Evolutionary conservation across 2,888 invertebrate species (phyloP), one percentile per base, ranked within the genome.

Genomic region (Drosophila anceps): DNA sequence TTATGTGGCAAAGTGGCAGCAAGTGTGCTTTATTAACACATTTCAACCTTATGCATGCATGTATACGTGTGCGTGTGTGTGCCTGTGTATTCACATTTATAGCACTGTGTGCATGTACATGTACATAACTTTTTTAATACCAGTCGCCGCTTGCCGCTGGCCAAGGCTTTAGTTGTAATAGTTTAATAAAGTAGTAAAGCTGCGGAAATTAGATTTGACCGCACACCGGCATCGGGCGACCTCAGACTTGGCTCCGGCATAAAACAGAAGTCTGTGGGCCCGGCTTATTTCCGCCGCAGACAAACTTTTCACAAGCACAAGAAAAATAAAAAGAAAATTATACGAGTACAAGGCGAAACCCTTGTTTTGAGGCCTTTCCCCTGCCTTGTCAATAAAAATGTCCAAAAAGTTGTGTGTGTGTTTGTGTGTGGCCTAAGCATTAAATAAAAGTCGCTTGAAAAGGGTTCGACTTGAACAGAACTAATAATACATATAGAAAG

Each of bases 121-220:
- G 76, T 82, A 79, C 69, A 87, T 89, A 84, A 84, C 84, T 84
- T 84, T 84, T 84, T 84, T 84, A 89, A 89, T 84, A 84, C 89
- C 73, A 69, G 74, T 81, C 78, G 77, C 68, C 59, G 41, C 53
- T 66, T 41, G 54, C 41, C 66, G 20, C 63, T 37, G 41, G 66
- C 67, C 64, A 74, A 48, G 48, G 88, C 90, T 80, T 85, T 84
- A 74, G 79, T 79, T 84, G 87, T 90, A 87, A 90, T 90, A 90
- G 87, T 90, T 90, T 87, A 90, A 90, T 87, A 90, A 87, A 90
- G 87, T 86, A 90, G 87, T 90, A 90, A 86, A 88, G 90, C 90
- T 86, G 90, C 90, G 88, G 88, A 88, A 88, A 90, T 88, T 88
- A 90, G 90, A 88, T 88, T 90, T 90, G 90, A 90, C 85, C 90